phyloP scores from a whole-genome alignment of 1,140 invertebrate genomes.

The Drosophila kanapiae region DNA sequence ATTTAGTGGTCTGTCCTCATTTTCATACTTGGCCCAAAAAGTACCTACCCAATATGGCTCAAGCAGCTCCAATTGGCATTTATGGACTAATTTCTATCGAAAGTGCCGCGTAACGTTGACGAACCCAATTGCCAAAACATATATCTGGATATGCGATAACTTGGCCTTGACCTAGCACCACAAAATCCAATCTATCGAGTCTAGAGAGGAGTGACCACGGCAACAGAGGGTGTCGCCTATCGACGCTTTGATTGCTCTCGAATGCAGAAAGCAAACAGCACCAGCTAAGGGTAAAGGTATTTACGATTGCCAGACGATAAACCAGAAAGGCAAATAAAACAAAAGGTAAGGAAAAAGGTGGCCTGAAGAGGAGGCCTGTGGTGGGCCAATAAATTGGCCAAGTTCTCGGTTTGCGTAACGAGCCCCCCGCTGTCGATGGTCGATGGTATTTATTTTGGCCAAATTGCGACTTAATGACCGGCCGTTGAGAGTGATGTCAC shows the following conservation, averaged over 20 bases:
- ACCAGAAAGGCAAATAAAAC: conserved; percentile 12
- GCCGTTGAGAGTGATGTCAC: conserved; percentile 75
- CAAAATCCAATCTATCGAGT: conserved; percentile 40
- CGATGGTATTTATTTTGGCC: conserved; percentile 70
- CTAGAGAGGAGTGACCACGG: conserved; percentile 24
- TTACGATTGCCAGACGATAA: conserved; percentile 40
- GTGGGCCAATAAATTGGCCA: conserved; percentile 38
- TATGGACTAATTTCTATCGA: not conserved
- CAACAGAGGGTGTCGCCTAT: conserved; percentile 18
- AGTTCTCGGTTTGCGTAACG: conserved; percentile 19
- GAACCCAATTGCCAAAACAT: conserved; percentile 27
- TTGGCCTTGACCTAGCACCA: conserved; percentile 71
- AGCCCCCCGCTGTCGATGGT: conserved; percentile 33
- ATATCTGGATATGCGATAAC: conserved; percentile 46
- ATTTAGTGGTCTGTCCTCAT: not conserved
- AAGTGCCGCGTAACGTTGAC: conserved; percentile 53
- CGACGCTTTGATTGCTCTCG: not conserved
- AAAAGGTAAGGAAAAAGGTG: not conserved
- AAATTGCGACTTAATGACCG: conserved; percentile 71
- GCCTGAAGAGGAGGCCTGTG: conserved; percentile 30
- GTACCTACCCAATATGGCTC: not conserved
- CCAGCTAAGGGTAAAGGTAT: conserved; percentile 29
- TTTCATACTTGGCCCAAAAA: not conserved
- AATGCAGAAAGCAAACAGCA: conserved; percentile 20
- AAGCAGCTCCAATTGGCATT: not conserved